Percentiles rank a stretch among this genome's conserved stretches.
These are phyloP conservation scores for Meloidogyne exigua DNA, from an alignment of 1,140 invertebrate genomes.

Conservation along the genomic window DNA sequence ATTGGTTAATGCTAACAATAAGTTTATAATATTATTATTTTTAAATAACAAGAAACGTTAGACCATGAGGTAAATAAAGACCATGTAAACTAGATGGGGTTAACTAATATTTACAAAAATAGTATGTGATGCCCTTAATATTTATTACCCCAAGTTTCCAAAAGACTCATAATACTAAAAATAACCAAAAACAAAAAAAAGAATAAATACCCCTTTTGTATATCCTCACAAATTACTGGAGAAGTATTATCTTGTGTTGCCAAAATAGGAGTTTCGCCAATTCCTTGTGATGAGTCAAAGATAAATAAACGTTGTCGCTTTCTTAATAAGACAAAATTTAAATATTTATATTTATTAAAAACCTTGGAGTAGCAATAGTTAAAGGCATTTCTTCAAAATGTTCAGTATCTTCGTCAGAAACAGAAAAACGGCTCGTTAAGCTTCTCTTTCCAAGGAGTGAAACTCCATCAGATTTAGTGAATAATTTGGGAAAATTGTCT, in stretches of 20 bases:
- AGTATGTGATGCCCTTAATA: no score
- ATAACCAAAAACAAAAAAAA: no score
- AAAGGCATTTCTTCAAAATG: conserved; percentile 34
- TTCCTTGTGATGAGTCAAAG: neutral
- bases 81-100: no score
- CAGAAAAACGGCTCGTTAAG: neutral
- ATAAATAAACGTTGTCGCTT: conserved; percentile 12
- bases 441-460: neutral
- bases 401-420: neutral
- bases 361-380: conserved; percentile 34
- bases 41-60: no score
- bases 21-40: no score
- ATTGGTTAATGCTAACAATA: no score
- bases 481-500: neutral
- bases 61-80: no score
- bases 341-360: no score
- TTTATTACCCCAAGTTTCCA: no score
- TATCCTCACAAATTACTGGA: conserved; percentile 11
- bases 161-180: no score
- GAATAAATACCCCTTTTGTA: conserved; percentile 20
- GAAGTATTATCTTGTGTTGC: neutral
- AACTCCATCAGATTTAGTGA: neutral
- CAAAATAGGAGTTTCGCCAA: neutral
- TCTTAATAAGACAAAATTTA: no score
- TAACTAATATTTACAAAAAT: no score